These are phyloP conservation scores for Caenorhabditis tropicalis DNA, from an alignment of 1,140 invertebrate species.

Conservation along the genomic window DNA sequence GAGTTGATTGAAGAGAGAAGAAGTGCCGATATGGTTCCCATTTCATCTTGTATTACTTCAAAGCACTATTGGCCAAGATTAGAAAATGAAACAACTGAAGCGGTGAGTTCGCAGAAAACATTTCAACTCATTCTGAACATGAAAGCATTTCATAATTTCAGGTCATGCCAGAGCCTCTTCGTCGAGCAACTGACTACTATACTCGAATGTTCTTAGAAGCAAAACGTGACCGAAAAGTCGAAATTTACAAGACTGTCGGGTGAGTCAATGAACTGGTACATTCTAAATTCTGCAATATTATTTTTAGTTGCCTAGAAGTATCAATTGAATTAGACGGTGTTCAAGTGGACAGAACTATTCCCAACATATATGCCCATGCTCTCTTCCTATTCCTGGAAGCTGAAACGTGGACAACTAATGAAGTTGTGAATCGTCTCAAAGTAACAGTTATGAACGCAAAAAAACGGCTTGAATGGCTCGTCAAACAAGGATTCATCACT, in stretches of 20 bases:
- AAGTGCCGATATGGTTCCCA: conserved; percentile 77
- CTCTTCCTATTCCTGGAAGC: conserved; percentile 92
- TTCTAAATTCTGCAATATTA: conserved; percentile 73
- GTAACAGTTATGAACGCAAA: conserved; percentile 81
- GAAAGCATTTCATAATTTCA: not conserved
- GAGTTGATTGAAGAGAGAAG: conserved; percentile 34
- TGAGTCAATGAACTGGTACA: not conserved
- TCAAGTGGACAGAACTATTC: conserved; percentile 83
- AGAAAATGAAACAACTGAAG: conserved; percentile 82
- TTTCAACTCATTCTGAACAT: too few species aligned
- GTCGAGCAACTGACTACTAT: not conserved
- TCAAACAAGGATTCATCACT: conserved; percentile 82
- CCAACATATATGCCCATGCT: conserved; percentile 90
- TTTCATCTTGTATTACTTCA: conserved; percentile 87
- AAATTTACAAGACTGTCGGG: not conserved
- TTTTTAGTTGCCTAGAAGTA: conserved; percentile 85
- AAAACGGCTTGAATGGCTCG: conserved; percentile 84
- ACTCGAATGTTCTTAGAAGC: not conserved
- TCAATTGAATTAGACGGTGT: conserved; percentile 87
- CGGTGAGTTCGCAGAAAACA: too few species aligned
- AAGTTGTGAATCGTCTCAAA: conserved; percentile 41
- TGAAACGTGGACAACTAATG: conserved; percentile 59
- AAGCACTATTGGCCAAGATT: conserved; percentile 98
- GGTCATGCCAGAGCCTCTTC: not conserved
- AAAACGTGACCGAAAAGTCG: not conserved